Percentiles rank a stretch among this genome's conserved stretches.
These are phyloP conservation scores for Apodemia hepburni DNA, from an alignment of 2,888 invertebrate species.

Conservation along the genomic window DNA sequence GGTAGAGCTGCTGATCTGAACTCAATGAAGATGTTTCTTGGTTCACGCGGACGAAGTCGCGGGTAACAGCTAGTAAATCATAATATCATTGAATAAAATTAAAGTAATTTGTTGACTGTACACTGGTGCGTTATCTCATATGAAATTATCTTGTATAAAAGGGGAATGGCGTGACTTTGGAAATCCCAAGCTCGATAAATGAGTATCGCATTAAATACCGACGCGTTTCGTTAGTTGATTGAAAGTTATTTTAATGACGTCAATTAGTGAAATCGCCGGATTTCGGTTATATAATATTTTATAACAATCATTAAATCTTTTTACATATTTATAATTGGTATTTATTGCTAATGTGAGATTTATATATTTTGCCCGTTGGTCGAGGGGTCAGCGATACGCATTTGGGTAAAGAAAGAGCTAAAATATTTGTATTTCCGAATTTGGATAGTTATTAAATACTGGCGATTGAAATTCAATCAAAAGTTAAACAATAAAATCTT, in stretches of 20 bases:
- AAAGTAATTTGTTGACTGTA: not conserved
- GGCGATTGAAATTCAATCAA: too few species aligned
- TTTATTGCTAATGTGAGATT: not conserved
- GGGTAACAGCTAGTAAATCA: too few species aligned
- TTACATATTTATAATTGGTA: not conserved
- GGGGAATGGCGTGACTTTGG: not conserved
- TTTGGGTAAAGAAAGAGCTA: too few species aligned
- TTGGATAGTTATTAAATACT: too few species aligned
- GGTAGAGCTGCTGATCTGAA: too few species aligned
- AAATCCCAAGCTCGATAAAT: not conserved
- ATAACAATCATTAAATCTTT: not conserved
- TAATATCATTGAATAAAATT: too few species aligned
- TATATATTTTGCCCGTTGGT: too few species aligned
- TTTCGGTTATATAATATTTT: not conserved
- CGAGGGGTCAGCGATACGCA: not conserved
- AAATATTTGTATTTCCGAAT: too few species aligned
- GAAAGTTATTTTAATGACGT: not conserved
- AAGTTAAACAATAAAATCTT: too few species aligned
- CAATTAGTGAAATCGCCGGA: not conserved
- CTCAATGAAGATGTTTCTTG: too few species aligned
- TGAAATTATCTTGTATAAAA: not conserved
- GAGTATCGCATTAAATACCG: not conserved
- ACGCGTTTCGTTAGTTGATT: not conserved
- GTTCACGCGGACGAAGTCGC: too few species aligned
- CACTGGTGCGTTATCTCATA: not conserved